Percentiles rank a stretch among this genome's conserved stretches.
Conservation (phyloP, 2,888 invertebrate genomes). For the Andrena minutula region DNA sequence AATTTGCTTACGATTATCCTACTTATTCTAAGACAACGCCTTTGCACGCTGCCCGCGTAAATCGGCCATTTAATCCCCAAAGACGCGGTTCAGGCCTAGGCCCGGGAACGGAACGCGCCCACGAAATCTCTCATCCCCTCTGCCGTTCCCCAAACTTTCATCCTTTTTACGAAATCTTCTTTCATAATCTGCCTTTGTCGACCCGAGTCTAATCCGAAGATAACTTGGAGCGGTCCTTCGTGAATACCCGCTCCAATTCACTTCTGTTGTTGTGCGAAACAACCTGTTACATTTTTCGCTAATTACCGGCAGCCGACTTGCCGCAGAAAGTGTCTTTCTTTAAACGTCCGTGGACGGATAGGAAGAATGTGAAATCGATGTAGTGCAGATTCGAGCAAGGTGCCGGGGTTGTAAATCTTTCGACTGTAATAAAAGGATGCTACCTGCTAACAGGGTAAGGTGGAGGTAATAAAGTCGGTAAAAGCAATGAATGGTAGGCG, state of each 20-base stretch:
- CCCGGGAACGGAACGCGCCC: not conserved
- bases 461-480: not conserved
- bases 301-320: not conserved
- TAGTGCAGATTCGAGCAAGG: not conserved
- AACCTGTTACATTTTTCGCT: slow-evolving; percentile 26
- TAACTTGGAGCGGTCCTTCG: not conserved
- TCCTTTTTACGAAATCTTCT: slow-evolving; percentile 52
- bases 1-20: slow-evolving; percentile 78
- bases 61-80: slow-evolving; percentile 66
- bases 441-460: slow-evolving; percentile 1
- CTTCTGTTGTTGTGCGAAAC: not conserved
- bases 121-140: slow-evolving; percentile 15
- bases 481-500: not conserved
- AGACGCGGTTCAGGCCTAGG: slow-evolving; percentile 17
- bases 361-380: not conserved
- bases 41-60: slow-evolving; percentile 35
- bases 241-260: slow-evolving; percentile 6
- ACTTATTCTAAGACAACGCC: slow-evolving; percentile 80
- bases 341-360: slow-evolving; percentile 12
- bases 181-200: slow-evolving; percentile 42
- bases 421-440: slow-evolving; percentile 2
- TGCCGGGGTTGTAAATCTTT: slow-evolving; percentile 2
- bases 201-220: slow-evolving; percentile 37
- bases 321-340: not conserved
- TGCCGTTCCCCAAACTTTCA: not conserved